A percentile compares a stretch with the other conserved stretches of the same genome.
Conservation (phyloP, 2,888 invertebrate species). For the Lacanobia wlatinum region DNA sequence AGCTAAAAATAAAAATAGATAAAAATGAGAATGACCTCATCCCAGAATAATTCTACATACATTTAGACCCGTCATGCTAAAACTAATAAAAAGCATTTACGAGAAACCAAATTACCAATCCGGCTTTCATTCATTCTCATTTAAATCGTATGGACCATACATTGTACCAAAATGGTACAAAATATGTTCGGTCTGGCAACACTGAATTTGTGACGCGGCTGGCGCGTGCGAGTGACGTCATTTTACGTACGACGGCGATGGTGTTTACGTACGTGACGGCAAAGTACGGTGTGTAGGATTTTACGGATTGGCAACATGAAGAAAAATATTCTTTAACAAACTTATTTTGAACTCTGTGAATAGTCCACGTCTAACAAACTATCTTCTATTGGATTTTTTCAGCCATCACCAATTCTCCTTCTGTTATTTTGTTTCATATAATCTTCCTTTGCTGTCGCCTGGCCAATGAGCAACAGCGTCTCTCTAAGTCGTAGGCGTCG, state of each 20-base stretch:
- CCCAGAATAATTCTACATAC: constrained; percentile 75
- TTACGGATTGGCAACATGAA: constrained; percentile 20
- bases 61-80: constrained; percentile 71
- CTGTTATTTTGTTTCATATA: background rate
- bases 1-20: constrained; percentile 75
- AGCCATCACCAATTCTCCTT: too few species aligned
- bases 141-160: constrained; percentile 82
- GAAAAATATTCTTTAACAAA: background rate
- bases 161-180: constrained; percentile 48
- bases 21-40: constrained; percentile 87
- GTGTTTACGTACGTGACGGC: constrained; percentile 36
- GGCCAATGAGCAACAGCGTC: background rate
- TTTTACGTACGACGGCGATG: constrained; percentile 61
- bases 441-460: background rate
- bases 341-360: background rate
- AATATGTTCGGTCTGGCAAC: constrained; percentile 53
- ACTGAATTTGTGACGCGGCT: constrained; percentile 61
- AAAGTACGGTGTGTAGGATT: background rate
- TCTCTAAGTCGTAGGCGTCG: too few species aligned
- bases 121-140: constrained; percentile 84
- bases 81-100: constrained; percentile 64
- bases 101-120: constrained; percentile 48
- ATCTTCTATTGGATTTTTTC: background rate
- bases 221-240: constrained; percentile 63
- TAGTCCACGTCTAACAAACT: background rate